Evolutionary conservation across 2,797 vertebrate species (phyloP).

Genomic region (Tokudaia muenninki): DNA sequence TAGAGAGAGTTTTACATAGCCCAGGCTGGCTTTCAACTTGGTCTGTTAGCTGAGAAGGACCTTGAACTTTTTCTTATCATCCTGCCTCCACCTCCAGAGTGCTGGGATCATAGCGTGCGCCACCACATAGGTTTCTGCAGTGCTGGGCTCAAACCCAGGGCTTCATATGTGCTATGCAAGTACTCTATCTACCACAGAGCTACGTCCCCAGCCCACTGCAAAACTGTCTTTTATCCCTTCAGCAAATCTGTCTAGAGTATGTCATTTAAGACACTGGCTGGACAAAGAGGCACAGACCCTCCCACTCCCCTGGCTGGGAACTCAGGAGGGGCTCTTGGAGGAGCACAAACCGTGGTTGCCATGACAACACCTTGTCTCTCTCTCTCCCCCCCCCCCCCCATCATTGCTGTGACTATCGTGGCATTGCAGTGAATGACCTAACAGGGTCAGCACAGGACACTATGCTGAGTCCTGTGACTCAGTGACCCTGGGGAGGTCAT

Average conservation of each 20-base stretch:
- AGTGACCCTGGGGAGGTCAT: neutral
- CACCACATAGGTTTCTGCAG: neutral
- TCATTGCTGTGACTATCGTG: neutral
- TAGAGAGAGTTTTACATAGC: neutral
- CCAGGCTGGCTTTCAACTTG: neutral
- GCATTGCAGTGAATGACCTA: neutral
- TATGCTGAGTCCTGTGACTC: neutral
- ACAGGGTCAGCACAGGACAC: neutral
- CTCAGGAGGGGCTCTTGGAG: neutral
- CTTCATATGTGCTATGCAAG: neutral
- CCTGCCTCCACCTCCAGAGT: neutral
- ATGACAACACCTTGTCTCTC: neutral
- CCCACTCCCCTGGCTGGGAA: neutral
- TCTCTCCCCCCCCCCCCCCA: too few relatives aligned
- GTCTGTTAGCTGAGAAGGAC: neutral
- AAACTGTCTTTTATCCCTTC: neutral
- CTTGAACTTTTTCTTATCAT: neutral
- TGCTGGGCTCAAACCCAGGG: neutral
- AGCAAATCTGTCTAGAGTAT: conserved; percentile 22
- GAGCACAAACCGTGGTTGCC: neutral
- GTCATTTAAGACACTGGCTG: neutral
- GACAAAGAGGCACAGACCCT: neutral
- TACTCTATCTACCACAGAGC: too few relatives aligned
- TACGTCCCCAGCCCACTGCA: neutral
- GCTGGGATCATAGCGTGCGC: neutral